Percentiles rank a stretch among this genome's conserved stretches.
Evolutionary conservation across 2,888 invertebrate genomes (phyloP).

Genomic region (Lepidochrysops patricia): DNA sequence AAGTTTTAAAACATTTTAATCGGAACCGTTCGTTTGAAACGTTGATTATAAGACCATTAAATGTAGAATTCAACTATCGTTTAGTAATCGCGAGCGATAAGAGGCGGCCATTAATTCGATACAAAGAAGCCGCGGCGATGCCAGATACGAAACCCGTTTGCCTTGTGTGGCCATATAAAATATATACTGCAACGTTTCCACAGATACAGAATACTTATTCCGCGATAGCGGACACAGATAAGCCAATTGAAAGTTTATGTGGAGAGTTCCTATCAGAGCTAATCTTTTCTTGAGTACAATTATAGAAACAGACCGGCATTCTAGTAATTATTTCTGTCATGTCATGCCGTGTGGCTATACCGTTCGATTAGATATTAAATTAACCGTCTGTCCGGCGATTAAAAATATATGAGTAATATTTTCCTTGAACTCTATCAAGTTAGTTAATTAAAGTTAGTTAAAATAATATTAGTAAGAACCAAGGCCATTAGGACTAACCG

Average conservation of each 20-base stretch:
- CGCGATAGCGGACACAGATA: neutral
- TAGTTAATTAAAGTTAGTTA: neutral
- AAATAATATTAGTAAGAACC: neutral
- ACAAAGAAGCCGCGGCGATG: conserved; percentile 1
- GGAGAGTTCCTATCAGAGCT: too few relatives aligned
- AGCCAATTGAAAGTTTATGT: neutral
- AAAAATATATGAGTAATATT: neutral
- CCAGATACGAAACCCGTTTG: neutral
- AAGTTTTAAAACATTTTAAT: neutral
- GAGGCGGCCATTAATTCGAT: neutral
- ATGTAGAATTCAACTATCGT: conserved; percentile 8
- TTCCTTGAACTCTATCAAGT: neutral
- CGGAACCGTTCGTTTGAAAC: neutral
- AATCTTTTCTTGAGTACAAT: too few relatives aligned
- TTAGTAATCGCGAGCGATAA: conserved; percentile 11
- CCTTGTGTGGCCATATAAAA: conserved; percentile 10
- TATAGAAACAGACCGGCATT: too few relatives aligned
- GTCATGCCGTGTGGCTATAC: too few relatives aligned
- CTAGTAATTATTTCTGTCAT: too few relatives aligned
- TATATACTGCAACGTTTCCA: neutral
- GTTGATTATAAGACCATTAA: conserved; percentile 6
- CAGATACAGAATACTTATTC: neutral
- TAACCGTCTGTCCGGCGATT: neutral
- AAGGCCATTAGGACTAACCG: neutral
- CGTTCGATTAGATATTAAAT: neutral